Evolutionary conservation across 2,888 invertebrate species (phyloP).

Genomic region (Drosophila suboccidentalis): DNA sequence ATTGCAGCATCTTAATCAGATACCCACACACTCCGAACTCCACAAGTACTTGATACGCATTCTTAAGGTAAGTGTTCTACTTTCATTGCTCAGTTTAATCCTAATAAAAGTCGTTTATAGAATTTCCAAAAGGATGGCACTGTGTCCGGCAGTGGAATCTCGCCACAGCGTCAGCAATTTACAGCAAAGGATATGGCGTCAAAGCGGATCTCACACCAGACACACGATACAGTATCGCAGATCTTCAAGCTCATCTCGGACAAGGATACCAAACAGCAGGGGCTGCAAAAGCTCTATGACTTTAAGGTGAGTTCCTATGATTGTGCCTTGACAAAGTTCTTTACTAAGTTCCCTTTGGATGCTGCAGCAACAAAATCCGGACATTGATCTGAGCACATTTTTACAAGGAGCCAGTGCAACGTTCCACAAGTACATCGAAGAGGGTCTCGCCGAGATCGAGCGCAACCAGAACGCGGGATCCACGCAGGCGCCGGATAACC

Average conservation of each 20-base stretch:
- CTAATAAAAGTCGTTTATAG: constrained; percentile 39
- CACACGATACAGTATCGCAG: constrained; percentile 94
- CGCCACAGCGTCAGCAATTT: constrained; percentile 79
- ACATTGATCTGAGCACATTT: constrained; percentile 84
- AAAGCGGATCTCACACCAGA: constrained; percentile 90
- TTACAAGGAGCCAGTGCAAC: constrained; percentile 85
- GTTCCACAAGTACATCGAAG: constrained; percentile 85
- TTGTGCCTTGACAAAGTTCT: background rate
- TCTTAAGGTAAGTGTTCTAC: constrained; percentile 86
- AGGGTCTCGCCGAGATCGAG: constrained; percentile 85
- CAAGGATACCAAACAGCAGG: constrained; percentile 94
- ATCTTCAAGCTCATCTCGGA: constrained; percentile 96
- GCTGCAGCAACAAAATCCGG: constrained; percentile 84
- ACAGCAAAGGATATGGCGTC: constrained; percentile 85
- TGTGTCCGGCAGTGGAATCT: constrained; percentile 82
- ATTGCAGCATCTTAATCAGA: constrained; percentile 91
- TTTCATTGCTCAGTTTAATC: background rate
- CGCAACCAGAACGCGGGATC: constrained; percentile 64
- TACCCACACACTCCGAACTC: constrained; percentile 93
- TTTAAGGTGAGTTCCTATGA: constrained; percentile 82
- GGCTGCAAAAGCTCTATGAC: constrained; percentile 87
- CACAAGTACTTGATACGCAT: constrained; percentile 94
- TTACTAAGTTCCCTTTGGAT: background rate
- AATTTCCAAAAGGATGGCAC: constrained; percentile 87
- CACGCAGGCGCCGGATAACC: constrained; percentile 64